A percentile compares a stretch with the other conserved stretches of the same genome.
Conservation (phyloP, 1,140 invertebrate genomes). For the Leucophenga varia region DNA sequence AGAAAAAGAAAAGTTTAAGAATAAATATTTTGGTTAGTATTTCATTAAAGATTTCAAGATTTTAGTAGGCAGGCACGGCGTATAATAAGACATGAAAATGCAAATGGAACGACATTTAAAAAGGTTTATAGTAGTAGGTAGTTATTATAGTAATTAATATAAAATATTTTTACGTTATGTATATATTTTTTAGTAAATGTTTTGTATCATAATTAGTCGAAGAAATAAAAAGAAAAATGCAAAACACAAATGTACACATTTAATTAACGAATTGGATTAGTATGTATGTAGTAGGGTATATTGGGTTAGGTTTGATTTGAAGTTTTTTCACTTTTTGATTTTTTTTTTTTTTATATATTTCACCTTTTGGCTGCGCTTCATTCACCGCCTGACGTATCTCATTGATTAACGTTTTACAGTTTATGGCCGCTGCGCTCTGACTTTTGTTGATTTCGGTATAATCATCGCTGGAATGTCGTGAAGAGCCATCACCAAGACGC, state of each 20-base stretch:
- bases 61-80: not conserved
- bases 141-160: not conserved
- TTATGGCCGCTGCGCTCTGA: constrained; percentile 49
- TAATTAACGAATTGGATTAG: too few species aligned
- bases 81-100: too few species aligned
- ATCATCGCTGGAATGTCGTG: constrained; percentile 65
- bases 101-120: constrained; percentile 5
- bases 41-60: too few species aligned
- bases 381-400: constrained; percentile 81
- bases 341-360: constrained; percentile 32
- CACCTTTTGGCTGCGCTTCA: constrained; percentile 80
- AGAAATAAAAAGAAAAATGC: not conserved
- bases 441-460: constrained; percentile 64
- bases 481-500: constrained; percentile 60
- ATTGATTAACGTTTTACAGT: constrained; percentile 76
- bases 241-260: too few species aligned
- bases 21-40: constrained; percentile 20
- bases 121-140: constrained; percentile 3
- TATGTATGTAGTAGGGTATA: too few species aligned
- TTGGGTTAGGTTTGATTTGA: too few species aligned
- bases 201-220: not conserved
- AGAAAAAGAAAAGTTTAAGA: constrained; percentile 8
- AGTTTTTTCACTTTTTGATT: too few species aligned
- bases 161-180: too few species aligned
- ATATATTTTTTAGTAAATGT: too few species aligned